Evolutionary conservation across 2,888 invertebrate genomes (phyloP).

Genomic region (Ceratothoa steindachneri): DNA sequence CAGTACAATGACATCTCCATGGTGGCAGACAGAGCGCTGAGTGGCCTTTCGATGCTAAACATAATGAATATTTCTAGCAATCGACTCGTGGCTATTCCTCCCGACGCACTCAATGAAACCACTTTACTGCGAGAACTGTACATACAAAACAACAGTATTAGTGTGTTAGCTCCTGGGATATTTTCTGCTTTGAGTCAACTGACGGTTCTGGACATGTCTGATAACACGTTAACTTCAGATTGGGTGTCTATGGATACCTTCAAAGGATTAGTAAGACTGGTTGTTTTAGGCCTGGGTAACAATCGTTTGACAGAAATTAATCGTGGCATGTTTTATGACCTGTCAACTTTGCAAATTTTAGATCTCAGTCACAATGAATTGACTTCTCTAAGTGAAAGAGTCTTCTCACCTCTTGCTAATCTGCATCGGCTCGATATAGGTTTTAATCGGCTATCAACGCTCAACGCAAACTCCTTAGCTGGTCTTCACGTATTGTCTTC

Average conservation of each 20-base stretch:
- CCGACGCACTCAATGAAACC: constrained; percentile 65
- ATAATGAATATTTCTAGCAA: constrained; percentile 83
- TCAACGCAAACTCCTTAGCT: constrained; percentile 80
- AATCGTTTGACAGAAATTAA: constrained; percentile 76
- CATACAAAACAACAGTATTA: constrained; percentile 85
- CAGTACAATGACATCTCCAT: constrained; percentile 61
- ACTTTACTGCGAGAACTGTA: constrained; percentile 71
- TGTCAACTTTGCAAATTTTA: constrained; percentile 78
- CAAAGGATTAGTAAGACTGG: constrained; percentile 79
- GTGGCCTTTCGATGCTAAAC: constrained; percentile 67
- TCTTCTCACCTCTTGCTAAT: constrained; percentile 87
- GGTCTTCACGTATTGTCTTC: constrained; percentile 81
- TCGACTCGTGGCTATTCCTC: constrained; percentile 72
- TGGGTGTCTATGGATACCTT: constrained; percentile 80
- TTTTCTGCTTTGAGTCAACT: constrained; percentile 80
- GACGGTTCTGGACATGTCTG: constrained; percentile 74
- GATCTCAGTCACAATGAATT: constrained; percentile 79
- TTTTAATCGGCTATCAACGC: constrained; percentile 75
- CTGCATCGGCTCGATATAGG: constrained; percentile 81
- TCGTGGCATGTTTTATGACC: constrained; percentile 75
- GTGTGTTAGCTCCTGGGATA: constrained; percentile 75
- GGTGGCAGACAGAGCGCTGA: constrained; percentile 72
- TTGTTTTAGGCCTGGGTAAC: constrained; percentile 77
- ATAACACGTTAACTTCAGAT: constrained; percentile 77
- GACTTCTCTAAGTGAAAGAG: constrained; percentile 77